Conservation (phyloP, 2,113 vertebrate genomes). For the Cheilinus undulatus region DNA sequence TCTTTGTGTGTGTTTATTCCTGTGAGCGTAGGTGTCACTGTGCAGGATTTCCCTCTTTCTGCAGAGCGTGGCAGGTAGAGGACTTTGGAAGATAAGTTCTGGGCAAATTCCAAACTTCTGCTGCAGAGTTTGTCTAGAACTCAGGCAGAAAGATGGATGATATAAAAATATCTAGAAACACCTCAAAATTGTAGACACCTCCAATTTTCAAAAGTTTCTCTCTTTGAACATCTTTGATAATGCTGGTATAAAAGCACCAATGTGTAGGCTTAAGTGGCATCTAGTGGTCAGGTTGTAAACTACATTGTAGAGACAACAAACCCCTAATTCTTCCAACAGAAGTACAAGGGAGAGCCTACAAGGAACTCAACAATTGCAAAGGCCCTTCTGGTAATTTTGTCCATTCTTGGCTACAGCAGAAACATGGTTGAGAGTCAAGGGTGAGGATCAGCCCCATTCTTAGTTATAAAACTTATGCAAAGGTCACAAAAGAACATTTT, state of each 20-base stretch:
- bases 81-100: slow-evolving; percentile 30
- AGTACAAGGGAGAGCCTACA: too few species aligned
- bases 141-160: background rate
- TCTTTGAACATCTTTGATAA: too few species aligned
- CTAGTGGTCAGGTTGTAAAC: too few species aligned
- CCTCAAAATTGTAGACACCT: background rate
- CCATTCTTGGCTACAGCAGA: too few species aligned
- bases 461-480: too few species aligned
- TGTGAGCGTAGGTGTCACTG: background rate
- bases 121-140: background rate
- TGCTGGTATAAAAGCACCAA: background rate
- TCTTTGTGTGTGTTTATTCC: slow-evolving; percentile 18
- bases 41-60: slow-evolving; percentile 14
- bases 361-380: too few species aligned
- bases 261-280: background rate
- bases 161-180: background rate
- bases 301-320: too few species aligned
- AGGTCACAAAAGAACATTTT: too few species aligned
- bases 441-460: too few species aligned
- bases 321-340: too few species aligned
- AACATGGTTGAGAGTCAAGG: too few species aligned
- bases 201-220: background rate
- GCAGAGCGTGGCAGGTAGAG: slow-evolving; percentile 29
- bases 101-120: slow-evolving; percentile 20
- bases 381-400: too few species aligned